Base-by-base conservation (phyloP, 2,888 invertebrate genomes). In the Hedya salicella region DNA sequence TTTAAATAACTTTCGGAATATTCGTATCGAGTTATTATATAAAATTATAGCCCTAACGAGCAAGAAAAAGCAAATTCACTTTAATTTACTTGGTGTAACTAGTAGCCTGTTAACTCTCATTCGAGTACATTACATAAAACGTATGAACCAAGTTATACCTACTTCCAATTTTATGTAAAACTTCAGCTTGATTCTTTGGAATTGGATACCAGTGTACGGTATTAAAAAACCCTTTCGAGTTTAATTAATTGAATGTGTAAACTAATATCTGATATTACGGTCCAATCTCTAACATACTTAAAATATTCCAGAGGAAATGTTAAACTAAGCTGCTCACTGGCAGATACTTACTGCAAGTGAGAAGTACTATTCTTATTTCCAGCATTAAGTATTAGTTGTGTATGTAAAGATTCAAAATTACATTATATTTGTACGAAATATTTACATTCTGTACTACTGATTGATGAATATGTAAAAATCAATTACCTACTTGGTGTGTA, bases 381-480 rank as follows among this genome's bases (percentile, higher is more conserved):
- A 82, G 1, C 82, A 82, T 81, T 73, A 77, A 80, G 74, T 81
- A 75, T 79, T 78, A 82, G 78, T 79, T 86, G 82, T 86, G 82
- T 83, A 80, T 84, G 77, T 83, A 86, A 80, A 80, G 78, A 85
- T 83, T 75, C 83, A 80, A 87, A 89, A 88, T 89, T 85, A 89
- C 88, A 89, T 88, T 88, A 88, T 88, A 89, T 89, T 88, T 91
- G 87, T 90, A 89, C 87, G 87, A 88, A 89, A 87, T 85, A 84
- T 86, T 88, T 88, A 88, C 87, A 88, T 89, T 88, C 86, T 87
- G 87, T 86, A 81, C 9, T 36, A 36, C 11, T 85, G 85, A 84
- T 85, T 83, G 84, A 88, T 88, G 83, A 84, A 84, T 89, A 88
- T 90, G 90, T 91, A 91, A 89, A 90, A 90, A 91, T 79, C 79